Evolutionary conservation across 1,140 invertebrate genomes (phyloP).

Genomic region (Dinothrombium tinctorium): DNA sequence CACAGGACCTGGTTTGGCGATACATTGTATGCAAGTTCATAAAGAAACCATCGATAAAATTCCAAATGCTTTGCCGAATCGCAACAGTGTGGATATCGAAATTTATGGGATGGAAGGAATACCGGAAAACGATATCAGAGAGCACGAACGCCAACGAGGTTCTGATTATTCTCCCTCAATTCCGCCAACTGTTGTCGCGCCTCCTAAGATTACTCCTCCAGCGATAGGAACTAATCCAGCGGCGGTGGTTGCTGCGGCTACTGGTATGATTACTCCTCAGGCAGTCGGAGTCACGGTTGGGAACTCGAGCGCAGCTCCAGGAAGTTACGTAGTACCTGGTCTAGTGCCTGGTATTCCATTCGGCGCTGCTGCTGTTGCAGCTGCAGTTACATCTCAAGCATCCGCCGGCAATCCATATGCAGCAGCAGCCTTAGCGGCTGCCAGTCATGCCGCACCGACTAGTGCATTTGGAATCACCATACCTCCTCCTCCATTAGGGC

Average conservation of each 20-base stretch:
- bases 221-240: neutral
- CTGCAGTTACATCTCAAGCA: neutral
- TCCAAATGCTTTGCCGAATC: conserved; percentile 87
- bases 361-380: neutral
- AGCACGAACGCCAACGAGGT: conserved; percentile 50
- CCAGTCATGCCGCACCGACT: neutral
- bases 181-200: neutral
- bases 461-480: too few species aligned
- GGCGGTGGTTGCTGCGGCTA: neutral
- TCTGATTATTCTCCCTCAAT: neutral
- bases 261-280: conserved; percentile 3
- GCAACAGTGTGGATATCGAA: conserved; percentile 97
- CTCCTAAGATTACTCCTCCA: neutral
- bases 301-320: neutral
- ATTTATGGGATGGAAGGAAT: conserved; percentile 99
- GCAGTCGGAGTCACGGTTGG: conserved; percentile 1
- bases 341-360: neutral
- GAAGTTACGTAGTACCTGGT: conserved; percentile 7
- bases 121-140: conserved; percentile 72
- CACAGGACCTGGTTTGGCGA: conserved; percentile 87
- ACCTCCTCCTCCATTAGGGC: conserved; percentile 1
- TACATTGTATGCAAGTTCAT: conserved; percentile 99
- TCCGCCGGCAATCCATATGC: conserved; percentile 6
- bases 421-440: neutral
- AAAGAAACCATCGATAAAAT: conserved; percentile 99